Percentiles rank a stretch among this genome's conserved stretches.
These are phyloP conservation scores for Narcine bancroftii DNA, from an alignment of 2,113 vertebrate species.

Conservation along the genomic window DNA sequence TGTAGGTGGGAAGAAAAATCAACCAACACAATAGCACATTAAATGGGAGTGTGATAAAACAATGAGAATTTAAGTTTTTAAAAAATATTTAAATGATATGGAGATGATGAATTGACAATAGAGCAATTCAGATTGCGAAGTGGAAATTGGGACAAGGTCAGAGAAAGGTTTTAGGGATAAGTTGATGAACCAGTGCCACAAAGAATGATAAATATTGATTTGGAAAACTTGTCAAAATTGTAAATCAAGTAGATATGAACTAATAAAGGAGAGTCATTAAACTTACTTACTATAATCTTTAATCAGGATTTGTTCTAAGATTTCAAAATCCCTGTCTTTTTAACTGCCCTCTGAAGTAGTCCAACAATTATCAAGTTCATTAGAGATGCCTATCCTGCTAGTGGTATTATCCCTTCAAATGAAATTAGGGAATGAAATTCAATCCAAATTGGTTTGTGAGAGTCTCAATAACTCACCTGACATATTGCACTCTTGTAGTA, in stretches of 20 bases:
- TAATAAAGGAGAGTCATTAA: not conserved
- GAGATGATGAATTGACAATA: no score
- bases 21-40: no score
- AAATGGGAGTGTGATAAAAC: no score
- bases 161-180: not conserved
- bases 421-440: not conserved
- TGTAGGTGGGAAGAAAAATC: no score
- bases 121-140: not conserved
- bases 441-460: not conserved
- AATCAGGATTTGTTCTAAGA: no score
- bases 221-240: not conserved
- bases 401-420: not conserved
- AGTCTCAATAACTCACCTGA: slow-evolving; percentile 52
- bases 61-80: no score
- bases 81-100: no score
- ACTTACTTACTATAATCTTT: not conserved
- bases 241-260: not conserved
- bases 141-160: not conserved
- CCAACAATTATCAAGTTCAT: not conserved
- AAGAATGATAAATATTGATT: not conserved
- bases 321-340: not conserved
- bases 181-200: not conserved
- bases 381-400: not conserved
- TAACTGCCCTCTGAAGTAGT: not conserved
- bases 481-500: slow-evolving; percentile 81